Percentiles rank a stretch among this genome's conserved stretches.
Conservation (phyloP, 2,888 invertebrate species). For the Drosophila birchii region DNA sequence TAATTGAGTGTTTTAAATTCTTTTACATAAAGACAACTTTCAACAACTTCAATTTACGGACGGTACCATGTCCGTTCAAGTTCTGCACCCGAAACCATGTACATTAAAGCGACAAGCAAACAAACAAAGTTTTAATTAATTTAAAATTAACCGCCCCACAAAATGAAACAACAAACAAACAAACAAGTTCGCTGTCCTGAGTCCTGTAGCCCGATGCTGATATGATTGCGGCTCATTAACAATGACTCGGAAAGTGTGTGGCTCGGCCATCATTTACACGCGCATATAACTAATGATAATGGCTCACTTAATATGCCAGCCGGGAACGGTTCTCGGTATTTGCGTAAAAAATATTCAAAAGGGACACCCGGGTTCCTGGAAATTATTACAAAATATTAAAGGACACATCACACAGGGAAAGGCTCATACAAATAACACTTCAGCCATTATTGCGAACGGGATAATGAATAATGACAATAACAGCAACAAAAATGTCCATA, state of each 20-base stretch:
- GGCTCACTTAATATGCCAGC: slow-evolving; percentile 60
- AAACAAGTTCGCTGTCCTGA: slow-evolving; percentile 27
- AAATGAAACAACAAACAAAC: slow-evolving; percentile 41
- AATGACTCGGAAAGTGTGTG: slow-evolving; percentile 22
- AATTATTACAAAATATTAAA: slow-evolving; percentile 47
- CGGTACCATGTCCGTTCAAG: too few species aligned
- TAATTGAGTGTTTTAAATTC: too few species aligned
- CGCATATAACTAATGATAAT: slow-evolving; percentile 67
- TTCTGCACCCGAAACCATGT: slow-evolving; percentile 3
- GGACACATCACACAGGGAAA: slow-evolving; percentile 12
- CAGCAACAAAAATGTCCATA: slow-evolving; percentile 51
- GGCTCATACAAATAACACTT: slow-evolving; percentile 39
- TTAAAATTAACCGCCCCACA: slow-evolving; percentile 48
- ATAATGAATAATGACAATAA: slow-evolving; percentile 66
- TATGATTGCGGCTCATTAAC: slow-evolving; percentile 54
- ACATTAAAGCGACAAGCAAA: slow-evolving; percentile 33
- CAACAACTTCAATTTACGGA: background rate
- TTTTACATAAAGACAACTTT: background rate
- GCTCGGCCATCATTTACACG: slow-evolving; percentile 40
- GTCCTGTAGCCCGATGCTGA: slow-evolving; percentile 36
- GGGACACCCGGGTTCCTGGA: slow-evolving; percentile 16
- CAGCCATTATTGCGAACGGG: slow-evolving; percentile 42
- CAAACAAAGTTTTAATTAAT: slow-evolving; percentile 48
- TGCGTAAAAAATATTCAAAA: slow-evolving; percentile 49
- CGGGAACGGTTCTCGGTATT: slow-evolving; percentile 51